Base-by-base conservation (phyloP, 2,113 vertebrate genomes). In the Epinephelus moara region DNA sequence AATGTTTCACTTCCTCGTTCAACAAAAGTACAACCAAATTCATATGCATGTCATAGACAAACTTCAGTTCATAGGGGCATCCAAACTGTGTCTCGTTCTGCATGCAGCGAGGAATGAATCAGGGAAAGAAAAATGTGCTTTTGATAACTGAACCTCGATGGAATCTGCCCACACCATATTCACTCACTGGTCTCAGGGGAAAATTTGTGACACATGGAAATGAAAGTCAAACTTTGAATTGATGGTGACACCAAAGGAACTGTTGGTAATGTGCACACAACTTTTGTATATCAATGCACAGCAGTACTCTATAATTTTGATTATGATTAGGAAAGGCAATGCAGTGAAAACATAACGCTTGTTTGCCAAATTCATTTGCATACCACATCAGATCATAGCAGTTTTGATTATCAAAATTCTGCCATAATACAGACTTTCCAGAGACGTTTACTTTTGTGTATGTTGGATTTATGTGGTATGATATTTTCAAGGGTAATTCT, bases 1-100 rank as follows among this genome's bases (percentile, higher is more conserved):
- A 47, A 47, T 37, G 68, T 19, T 47, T 69, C 33, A 70, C 37
- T 71, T 81, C 27, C 21, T 69, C 55, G 12, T 77, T 81, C 40
- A 67, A 21, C 15, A 55, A 63, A 56, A 63, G 1, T 25, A 21
- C 37, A 75, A 40, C 45, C 37, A 68, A 76, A 62, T 60, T 4
- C 9, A 78, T 50, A 62, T 73, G 27, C 72, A 84, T 80, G 30
- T 67, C 25, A 47, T 21, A n/a, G 9, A 76, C 23, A 45, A 66
- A 75, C 71, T 25, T 50, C 27, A 30, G 11, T 52, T 56, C 45
- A 60, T 30, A 21, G 50, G n/a, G n/a, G 13, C 57, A 85, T 52
- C 52, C 57, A 49, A 59, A 66, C 14, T 52, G 42, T 50, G 59
- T 14, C 13, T 66, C 11, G 0, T 52, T 77, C 27, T 40, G 37